A percentile compares a stretch with the other conserved stretches of the same genome.
phyloP scores from a whole-genome alignment of 1,140 invertebrate genomes.

The Hermetia illucens region DNA sequence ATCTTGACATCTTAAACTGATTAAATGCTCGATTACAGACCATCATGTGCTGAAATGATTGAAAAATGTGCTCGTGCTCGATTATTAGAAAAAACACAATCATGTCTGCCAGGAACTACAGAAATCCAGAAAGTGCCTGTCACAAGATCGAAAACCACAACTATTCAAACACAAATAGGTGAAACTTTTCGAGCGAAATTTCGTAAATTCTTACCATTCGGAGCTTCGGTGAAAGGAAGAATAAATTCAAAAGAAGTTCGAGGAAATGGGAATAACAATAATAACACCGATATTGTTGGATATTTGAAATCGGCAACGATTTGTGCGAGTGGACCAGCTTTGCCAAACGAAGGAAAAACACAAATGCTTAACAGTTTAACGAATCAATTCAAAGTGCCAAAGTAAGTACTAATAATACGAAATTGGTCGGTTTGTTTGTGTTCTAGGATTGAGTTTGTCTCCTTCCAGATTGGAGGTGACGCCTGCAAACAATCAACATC shows the following conservation, averaged over 20 bases:
- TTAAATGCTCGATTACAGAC: background rate
- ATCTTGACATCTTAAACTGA: background rate
- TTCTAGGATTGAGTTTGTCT: background rate
- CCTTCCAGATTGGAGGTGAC: background rate
- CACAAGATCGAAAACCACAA: constrained; percentile 3
- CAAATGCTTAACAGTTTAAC: constrained; percentile 3
- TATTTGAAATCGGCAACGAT: background rate
- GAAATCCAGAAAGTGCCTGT: too few species aligned
- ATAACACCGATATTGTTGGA: constrained; percentile 2
- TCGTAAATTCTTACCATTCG: constrained; percentile 4
- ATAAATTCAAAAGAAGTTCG: background rate
- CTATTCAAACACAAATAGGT: constrained; percentile 1
- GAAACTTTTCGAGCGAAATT: constrained; percentile 1
- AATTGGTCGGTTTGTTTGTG: background rate
- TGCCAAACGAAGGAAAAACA: background rate
- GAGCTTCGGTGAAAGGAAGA: constrained; percentile 4
- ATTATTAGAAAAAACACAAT: constrained; percentile 34
- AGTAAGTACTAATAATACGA: background rate
- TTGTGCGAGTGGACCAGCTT: background rate
- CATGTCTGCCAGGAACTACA: constrained; percentile 38
- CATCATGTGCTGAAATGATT: constrained; percentile 47
- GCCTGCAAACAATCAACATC: constrained; percentile 1
- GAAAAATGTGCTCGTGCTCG: constrained; percentile 42
- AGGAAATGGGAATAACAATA: background rate
- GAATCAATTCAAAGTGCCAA: constrained; percentile 5